Conservation (phyloP, 2,888 invertebrate genomes). For the Synergus itoensis region DNA sequence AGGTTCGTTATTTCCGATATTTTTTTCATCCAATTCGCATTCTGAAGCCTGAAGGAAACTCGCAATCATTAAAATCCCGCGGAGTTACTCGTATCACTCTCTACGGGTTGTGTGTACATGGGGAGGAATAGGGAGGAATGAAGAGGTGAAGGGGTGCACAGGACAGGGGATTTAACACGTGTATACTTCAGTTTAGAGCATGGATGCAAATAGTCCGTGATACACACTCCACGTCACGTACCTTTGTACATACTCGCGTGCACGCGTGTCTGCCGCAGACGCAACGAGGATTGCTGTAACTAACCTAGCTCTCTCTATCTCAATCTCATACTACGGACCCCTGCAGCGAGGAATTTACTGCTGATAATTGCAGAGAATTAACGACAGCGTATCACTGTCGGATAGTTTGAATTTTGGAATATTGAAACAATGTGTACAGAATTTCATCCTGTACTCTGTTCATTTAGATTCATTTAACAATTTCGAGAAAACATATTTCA, state of each 20-base stretch:
- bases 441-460: background rate
- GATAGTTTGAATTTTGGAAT: constrained; percentile 35
- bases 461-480: background rate
- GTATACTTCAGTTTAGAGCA: constrained; percentile 8
- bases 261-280: constrained; percentile 22
- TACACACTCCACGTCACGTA: constrained; percentile 7
- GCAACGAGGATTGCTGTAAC: constrained; percentile 25
- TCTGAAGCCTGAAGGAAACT: background rate
- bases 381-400: constrained; percentile 39
- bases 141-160: background rate
- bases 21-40: background rate
- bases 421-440: constrained; percentile 32
- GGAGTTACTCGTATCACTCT: background rate
- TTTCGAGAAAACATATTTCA: background rate
- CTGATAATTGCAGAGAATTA: constrained; percentile 39
- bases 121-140: background rate
- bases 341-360: constrained; percentile 38
- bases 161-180: background rate
- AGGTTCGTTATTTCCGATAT: background rate
- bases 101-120: constrained; percentile 1
- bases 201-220: background rate
- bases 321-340: constrained; percentile 36
- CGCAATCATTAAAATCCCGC: constrained; percentile 2
- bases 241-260: background rate
- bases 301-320: constrained; percentile 25